Percentiles rank a stretch among this genome's conserved stretches.
Conservation (phyloP, 2,113 vertebrate genomes). For the Poeciliopsis turrubarensis region DNA sequence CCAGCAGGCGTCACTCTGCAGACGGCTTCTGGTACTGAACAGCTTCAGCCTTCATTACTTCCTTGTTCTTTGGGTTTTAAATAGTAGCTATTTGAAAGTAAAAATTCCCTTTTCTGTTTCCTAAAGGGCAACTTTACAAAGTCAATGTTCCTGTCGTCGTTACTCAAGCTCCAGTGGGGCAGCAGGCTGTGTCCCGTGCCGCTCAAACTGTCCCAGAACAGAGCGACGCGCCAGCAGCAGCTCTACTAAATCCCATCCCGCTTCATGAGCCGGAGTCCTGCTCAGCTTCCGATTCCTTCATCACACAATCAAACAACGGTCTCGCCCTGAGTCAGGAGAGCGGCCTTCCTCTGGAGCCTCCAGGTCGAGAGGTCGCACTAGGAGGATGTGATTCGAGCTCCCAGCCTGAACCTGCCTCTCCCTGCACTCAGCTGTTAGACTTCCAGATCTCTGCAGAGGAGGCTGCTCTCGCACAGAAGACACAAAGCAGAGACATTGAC, state of each 20-base stretch:
- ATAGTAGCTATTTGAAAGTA: background rate
- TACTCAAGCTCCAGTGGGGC: constrained; percentile 82
- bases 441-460: constrained; percentile 53
- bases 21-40: constrained; percentile 86
- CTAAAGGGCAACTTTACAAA: constrained; percentile 91
- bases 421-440: constrained; percentile 45
- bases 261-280: constrained; percentile 49
- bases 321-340: constrained; percentile 28
- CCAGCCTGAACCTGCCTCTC: constrained; percentile 60
- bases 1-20: constrained; percentile 92
- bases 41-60: background rate
- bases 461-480: constrained; percentile 32
- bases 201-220: constrained; percentile 77
- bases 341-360: constrained; percentile 19
- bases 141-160: constrained; percentile 93
- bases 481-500: constrained; percentile 57
- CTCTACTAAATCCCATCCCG: constrained; percentile 41
- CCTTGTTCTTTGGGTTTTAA: background rate
- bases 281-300: constrained; percentile 26
- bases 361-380: constrained; percentile 34
- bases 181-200: constrained; percentile 72
- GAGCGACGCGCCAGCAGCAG: constrained; percentile 36
- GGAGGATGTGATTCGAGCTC: constrained; percentile 52
- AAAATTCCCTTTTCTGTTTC: constrained; percentile 6
- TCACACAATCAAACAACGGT: constrained; percentile 20